Evolutionary conservation across 1,140 invertebrate species (phyloP).

Genomic region (Listronotus bonariensis): DNA sequence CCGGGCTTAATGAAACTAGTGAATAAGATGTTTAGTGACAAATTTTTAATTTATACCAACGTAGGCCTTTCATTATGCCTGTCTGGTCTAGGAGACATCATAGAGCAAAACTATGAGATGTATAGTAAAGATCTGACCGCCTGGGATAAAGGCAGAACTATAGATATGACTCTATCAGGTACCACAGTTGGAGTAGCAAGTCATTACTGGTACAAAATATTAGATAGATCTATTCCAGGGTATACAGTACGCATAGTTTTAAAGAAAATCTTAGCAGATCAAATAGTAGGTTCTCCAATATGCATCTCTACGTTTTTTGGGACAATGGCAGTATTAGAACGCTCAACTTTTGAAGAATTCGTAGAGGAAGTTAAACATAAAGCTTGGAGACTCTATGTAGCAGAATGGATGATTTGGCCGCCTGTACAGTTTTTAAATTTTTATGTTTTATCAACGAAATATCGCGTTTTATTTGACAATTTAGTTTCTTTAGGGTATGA

Average conservation of each 20-base stretch:
- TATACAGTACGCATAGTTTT: constrained; percentile 69
- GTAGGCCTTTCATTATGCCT: constrained; percentile 78
- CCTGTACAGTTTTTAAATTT: constrained; percentile 87
- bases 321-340: constrained; percentile 75
- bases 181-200: constrained; percentile 79
- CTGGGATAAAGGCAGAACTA: constrained; percentile 71
- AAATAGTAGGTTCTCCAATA: constrained; percentile 85
- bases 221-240: constrained; percentile 74
- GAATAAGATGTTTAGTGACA: constrained; percentile 65
- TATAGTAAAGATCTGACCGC: constrained; percentile 63
- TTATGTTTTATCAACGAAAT: constrained; percentile 81
- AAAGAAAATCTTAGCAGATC: constrained; percentile 88
- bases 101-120: constrained; percentile 87
- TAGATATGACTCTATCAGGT: constrained; percentile 80
- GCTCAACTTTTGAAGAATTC: constrained; percentile 65
- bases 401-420: constrained; percentile 85
- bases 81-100: constrained; percentile 76
- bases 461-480: constrained; percentile 89
- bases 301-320: constrained; percentile 82
- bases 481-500: constrained; percentile 89
- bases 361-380: constrained; percentile 77
- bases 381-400: constrained; percentile 76
- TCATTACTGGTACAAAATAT: constrained; percentile 81
- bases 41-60: constrained; percentile 84
- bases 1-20: too few species aligned